These are phyloP conservation scores for Scaptomyza caliginosa DNA, from an alignment of 2,888 invertebrate species.

Conservation along the genomic window DNA sequence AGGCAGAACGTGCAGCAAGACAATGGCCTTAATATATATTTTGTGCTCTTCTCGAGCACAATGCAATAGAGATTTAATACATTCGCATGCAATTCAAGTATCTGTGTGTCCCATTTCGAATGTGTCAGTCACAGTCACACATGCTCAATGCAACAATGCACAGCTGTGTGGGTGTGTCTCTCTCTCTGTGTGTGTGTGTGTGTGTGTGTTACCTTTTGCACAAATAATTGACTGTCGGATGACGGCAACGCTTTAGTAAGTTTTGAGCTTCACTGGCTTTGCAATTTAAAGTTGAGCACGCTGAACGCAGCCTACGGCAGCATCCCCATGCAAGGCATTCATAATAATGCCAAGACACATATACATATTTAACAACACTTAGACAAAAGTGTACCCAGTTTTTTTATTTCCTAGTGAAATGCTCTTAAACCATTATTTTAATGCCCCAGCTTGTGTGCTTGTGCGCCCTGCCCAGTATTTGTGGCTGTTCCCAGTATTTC, in stretches of 20 bases:
- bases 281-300: neutral
- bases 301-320: neutral
- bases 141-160: neutral
- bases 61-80: neutral
- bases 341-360: neutral
- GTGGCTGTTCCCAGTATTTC: constrained; percentile 7
- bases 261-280: neutral
- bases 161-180: neutral
- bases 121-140: neutral
- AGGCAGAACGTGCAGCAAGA: neutral
- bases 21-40: neutral
- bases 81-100: neutral
- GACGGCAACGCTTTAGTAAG: neutral
- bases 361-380: neutral
- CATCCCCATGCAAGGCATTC: neutral
- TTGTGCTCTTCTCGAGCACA: neutral
- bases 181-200: neutral
- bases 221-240: neutral
- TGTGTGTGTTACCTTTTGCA: neutral
- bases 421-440: constrained; percentile 28
- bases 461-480: neutral
- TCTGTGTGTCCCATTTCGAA: neutral
- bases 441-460: constrained; percentile 1
- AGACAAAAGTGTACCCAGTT: constrained; percentile 32
- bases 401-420: constrained; percentile 34